Base-by-base conservation (phyloP, 2,888 invertebrate genomes). In the Formica aserva region DNA sequence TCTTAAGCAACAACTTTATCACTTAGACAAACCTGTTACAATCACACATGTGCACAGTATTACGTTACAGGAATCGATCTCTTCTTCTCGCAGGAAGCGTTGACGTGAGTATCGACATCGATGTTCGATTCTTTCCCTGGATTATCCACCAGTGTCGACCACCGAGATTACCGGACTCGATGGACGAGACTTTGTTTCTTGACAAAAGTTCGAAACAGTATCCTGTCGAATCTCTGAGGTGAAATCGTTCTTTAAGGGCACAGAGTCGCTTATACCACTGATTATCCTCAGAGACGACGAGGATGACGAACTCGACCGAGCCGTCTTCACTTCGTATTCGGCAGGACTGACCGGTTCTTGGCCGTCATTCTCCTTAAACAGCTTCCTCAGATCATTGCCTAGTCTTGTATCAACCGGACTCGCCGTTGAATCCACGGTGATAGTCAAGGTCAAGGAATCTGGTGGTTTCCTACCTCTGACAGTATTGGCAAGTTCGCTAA, bases 401-500 rank as follows among this genome's bases (percentile, higher is more conserved):
- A 92, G 85, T 52, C 85, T 88, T 18, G 83, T 76, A 32, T 93
- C 92, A 32, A 92, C 91, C 9, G 91, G 87, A 75, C 88, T 91
- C 22, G 87, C 57, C 67, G 87, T 86, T 1, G 92, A 90, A 26
- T 93, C 92, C 4, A 89, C 88, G 4, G 89, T 89, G 29, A 91
- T 86, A 2, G 90, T 91, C 35, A 92, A 67, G 1, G 89, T 82
- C 6, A 88, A 85, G 9, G 89, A 87, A 57, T 93, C 93, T 8
- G 92, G 91, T 0, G 87, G 86, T 74, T 89, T 90, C n/a, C 87
- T 89, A 15, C 89, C 90, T 13, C 92, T 85, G 8, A 66, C 75
- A 3, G 90, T 90, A 72, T 89, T 92, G 4, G 91, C 93, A 48
- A 95, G 87, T 83, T 95, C 94, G 88, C 94, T 95, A 6, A 95